Conservation (phyloP, 2,113 vertebrate genomes). For the Pachycephala philippinensis region DNA sequence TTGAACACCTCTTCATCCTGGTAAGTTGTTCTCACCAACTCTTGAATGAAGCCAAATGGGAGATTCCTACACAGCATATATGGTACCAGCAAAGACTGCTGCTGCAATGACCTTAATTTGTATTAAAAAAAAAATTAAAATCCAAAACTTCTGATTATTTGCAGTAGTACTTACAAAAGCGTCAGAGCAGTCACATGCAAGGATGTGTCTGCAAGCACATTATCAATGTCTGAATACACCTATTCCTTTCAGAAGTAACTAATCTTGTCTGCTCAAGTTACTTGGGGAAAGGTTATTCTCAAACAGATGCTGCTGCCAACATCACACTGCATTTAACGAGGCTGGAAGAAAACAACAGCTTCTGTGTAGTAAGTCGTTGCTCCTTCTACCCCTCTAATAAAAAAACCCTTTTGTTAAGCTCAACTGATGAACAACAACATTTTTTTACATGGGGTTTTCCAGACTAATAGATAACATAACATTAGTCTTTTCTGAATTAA, state of each 20-base stretch:
- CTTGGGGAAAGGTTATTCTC: background rate
- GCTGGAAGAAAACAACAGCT: background rate
- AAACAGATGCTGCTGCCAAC: background rate
- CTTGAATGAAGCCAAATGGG: constrained; percentile 95
- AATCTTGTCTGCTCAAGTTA: background rate
- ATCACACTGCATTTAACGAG: background rate
- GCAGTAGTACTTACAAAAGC: background rate
- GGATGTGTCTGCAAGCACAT: background rate
- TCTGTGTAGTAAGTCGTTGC: background rate
- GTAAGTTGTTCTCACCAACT: constrained; percentile 92
- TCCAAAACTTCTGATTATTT: background rate
- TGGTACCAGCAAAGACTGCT: constrained; percentile 92
- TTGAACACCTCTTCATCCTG: constrained; percentile 95
- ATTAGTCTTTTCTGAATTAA: background rate
- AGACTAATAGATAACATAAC: background rate
- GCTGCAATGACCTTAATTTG: constrained; percentile 81
- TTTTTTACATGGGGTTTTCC: background rate
- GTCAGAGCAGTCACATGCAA: background rate
- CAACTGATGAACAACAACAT: background rate
- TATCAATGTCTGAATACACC: background rate
- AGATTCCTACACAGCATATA: constrained; percentile 99
- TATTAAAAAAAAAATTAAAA: background rate
- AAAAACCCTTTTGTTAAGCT: background rate
- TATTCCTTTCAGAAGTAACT: background rate
- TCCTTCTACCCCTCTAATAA: background rate